Percentiles rank a stretch among this genome's conserved stretches.
phyloP scores from a whole-genome alignment of 2,113 vertebrate species.

The Platycercus adscitus region DNA sequence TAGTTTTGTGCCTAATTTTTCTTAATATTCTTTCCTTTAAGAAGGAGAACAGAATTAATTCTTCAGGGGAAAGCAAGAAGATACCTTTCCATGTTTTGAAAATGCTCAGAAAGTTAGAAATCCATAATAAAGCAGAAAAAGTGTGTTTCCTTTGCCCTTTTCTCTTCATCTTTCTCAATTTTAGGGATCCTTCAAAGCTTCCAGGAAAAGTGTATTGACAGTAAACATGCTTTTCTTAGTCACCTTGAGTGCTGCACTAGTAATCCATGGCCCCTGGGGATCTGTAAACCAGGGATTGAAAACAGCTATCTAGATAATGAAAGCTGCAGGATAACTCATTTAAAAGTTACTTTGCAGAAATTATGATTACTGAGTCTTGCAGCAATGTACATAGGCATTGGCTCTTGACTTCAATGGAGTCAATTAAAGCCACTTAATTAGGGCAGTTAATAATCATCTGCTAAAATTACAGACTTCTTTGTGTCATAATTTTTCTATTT shows the following conservation, averaged over 20 bases:
- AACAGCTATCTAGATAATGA: not conserved
- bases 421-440: constrained; percentile 59
- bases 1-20: not conserved
- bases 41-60: not conserved
- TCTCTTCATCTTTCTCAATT: not conserved
- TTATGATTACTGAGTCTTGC: not conserved
- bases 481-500: not conserved
- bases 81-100: not conserved
- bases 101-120: not conserved
- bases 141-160: not conserved
- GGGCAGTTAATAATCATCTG: constrained; percentile 38
- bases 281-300: not conserved
- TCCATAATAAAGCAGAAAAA: not conserved
- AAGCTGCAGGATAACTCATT: constrained; percentile 25
- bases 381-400: not conserved
- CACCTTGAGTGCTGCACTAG: not conserved
- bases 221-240: not conserved
- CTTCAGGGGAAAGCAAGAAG: not conserved
- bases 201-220: not conserved
- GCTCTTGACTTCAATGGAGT: constrained; percentile 36
- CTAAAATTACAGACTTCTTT: not conserved
- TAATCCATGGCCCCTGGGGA: not conserved
- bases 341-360: constrained; percentile 26
- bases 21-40: not conserved
- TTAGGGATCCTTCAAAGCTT: not conserved